A percentile compares a stretch with the other conserved stretches of the same genome.
phyloP scores from a whole-genome alignment of 1,140 invertebrate species.

The Caenorhabditis latens region DNA sequence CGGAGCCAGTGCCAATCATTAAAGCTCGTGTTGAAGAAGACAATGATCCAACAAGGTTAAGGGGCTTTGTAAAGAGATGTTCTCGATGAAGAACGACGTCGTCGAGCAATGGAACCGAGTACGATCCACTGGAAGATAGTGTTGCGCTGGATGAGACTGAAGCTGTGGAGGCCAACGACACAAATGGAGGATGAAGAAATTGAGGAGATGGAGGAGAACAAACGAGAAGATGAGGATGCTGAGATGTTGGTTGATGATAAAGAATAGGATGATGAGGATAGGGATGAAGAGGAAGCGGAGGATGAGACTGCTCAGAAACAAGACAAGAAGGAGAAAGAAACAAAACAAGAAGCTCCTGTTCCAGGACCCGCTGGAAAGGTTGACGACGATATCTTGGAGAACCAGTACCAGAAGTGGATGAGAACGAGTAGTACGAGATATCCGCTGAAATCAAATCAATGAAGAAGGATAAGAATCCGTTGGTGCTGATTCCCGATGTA shows the following conservation, averaged over 20 bases:
- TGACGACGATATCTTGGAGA: conserved; percentile 26
- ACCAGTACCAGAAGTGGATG: conserved; percentile 67
- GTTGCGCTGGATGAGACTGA: not conserved
- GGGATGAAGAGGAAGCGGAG: conserved; percentile 13
- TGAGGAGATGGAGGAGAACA: not conserved
- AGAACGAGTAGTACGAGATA: conserved; percentile 60
- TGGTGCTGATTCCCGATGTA: conserved; percentile 59
- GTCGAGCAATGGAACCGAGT: not conserved
- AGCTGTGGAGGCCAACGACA: not conserved
- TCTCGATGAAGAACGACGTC: not conserved
- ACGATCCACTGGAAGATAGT: not conserved
- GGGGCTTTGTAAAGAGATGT: not conserved
- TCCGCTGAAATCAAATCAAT: conserved; percentile 38
- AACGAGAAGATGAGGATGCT: conserved; percentile 12
- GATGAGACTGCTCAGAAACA: not conserved
- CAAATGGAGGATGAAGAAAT: not conserved
- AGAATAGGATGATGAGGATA: not conserved
- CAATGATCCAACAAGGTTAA: not conserved
- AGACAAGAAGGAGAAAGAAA: conserved; percentile 24
- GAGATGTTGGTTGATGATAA: not conserved
- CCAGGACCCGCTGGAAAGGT: not conserved
- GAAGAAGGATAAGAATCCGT: conserved; percentile 63
- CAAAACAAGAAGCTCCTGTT: not conserved
- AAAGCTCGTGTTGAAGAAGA: not conserved
- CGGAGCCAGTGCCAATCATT: too few species aligned